Conservation (phyloP, 2,113 vertebrate genomes). For the Piliocolobus tephrosceles region DNA sequence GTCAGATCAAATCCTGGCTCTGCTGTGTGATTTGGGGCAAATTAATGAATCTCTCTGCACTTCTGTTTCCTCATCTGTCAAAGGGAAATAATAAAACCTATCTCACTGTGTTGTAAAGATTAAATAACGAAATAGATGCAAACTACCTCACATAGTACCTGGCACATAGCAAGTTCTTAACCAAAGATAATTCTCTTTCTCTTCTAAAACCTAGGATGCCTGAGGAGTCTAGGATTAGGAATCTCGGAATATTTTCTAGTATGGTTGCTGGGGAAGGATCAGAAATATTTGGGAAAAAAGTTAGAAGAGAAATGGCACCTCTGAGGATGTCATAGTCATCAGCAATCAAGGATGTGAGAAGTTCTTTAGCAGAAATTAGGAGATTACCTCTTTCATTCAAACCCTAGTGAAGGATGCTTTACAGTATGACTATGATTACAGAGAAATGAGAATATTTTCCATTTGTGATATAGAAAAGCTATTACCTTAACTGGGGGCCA, state of each 20-base stretch:
- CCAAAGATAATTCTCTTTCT: not conserved
- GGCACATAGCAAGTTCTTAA: not conserved
- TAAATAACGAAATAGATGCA: not conserved
- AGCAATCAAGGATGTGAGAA: not conserved
- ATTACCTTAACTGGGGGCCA: not conserved
- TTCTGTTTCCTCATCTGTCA: not conserved
- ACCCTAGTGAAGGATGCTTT: not conserved
- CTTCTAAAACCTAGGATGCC: not conserved
- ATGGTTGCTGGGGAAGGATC: not conserved
- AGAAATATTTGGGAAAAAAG: not conserved
- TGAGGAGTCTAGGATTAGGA: not conserved
- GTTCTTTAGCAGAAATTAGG: slow-evolving; percentile 7
- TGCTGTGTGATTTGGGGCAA: not conserved
- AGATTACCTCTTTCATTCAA: not conserved
- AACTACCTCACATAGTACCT: not conserved
- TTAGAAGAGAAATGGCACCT: not conserved
- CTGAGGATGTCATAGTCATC: not conserved
- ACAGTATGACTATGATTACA: not conserved
- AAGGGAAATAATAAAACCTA: not conserved
- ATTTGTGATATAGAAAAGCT: not conserved
- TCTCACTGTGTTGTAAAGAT: not conserved
- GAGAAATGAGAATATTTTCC: not conserved
- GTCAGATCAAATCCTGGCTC: not conserved
- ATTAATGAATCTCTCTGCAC: not conserved
- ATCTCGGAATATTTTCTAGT: not conserved